Conservation (phyloP, 2,888 invertebrate species). For the Cabera pusaria region DNA sequence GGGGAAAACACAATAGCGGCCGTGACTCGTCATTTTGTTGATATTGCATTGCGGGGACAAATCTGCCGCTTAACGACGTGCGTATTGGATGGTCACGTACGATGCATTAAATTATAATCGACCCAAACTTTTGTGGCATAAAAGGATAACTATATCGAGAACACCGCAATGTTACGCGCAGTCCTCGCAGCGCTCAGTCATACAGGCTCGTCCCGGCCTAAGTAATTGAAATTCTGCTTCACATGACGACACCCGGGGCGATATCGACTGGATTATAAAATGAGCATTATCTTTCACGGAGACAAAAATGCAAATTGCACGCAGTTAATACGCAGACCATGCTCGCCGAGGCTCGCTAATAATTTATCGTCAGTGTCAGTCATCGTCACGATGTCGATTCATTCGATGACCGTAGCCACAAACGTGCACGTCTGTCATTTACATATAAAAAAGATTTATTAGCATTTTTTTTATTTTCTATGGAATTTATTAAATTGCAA, state of each 20-base stretch:
- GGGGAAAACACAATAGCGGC: constrained; percentile 55
- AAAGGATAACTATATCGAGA: constrained; percentile 23
- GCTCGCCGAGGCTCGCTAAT: constrained; percentile 43
- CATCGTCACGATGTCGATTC: constrained; percentile 56
- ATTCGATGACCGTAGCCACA: constrained; percentile 31
- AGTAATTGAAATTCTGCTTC: constrained; percentile 51
- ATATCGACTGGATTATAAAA: constrained; percentile 43
- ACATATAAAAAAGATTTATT: constrained; percentile 29
- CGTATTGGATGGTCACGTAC: constrained; percentile 68
- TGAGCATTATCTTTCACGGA: constrained; percentile 42
- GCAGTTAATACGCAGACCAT: constrained; percentile 48
- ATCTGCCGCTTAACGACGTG: constrained; percentile 40
- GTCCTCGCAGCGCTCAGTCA: not conserved
- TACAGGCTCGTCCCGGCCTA: constrained; percentile 14
- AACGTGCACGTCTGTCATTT: constrained; percentile 13
- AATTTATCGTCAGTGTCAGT: constrained; percentile 55
- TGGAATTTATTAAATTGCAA: constrained; percentile 2
- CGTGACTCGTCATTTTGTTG: constrained; percentile 55
- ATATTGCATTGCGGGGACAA: constrained; percentile 51
- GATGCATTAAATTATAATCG: constrained; percentile 40
- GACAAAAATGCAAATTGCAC: constrained; percentile 60
- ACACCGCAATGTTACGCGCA: no score
- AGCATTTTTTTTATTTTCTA: not conserved
- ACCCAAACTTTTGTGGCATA: constrained; percentile 18
- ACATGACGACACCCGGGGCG: constrained; percentile 32